A percentile compares a stretch with the other conserved stretches of the same genome.
Conservation (phyloP, 2,888 invertebrate species). For the Xylota sylvarum region DNA sequence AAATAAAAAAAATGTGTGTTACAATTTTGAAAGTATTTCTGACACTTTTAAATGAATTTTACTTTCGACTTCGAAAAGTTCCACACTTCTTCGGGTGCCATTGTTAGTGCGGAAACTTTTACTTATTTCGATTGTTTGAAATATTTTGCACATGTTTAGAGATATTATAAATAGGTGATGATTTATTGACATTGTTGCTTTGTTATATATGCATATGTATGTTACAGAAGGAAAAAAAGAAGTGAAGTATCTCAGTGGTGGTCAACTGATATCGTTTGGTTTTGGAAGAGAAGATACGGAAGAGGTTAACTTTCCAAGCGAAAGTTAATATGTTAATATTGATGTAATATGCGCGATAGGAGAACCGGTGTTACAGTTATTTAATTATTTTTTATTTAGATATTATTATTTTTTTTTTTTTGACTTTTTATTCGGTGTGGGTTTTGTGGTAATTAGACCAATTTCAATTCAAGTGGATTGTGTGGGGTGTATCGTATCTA, state of each 20-base stretch:
- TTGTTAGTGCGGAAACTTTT: constrained; percentile 33
- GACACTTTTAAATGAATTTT: constrained; percentile 26
- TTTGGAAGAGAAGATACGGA: constrained; percentile 16
- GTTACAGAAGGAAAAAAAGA: background rate
- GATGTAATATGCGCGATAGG: constrained; percentile 10
- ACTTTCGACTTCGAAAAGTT: constrained; percentile 22
- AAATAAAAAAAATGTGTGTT: background rate
- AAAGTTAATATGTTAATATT: constrained; percentile 29
- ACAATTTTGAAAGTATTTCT: constrained; percentile 37
- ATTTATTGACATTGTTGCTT: constrained; percentile 20
- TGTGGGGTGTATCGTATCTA: background rate
- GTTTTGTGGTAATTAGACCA: background rate
- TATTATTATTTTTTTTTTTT: constrained; percentile 2
- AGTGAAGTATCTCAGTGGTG: background rate
- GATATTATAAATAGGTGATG: constrained; percentile 18
- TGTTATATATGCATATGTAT: background rate
- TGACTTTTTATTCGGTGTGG: background rate
- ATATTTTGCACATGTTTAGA: constrained; percentile 26
- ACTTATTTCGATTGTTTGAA: constrained; percentile 35
- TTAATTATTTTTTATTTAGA: background rate
- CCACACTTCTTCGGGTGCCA: background rate
- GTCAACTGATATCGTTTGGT: constrained; percentile 18
- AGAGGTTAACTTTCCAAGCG: constrained; percentile 36
- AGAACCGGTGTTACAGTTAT: constrained; percentile 24
- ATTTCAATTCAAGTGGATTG: background rate